phyloP scores from a whole-genome alignment of 2,797 vertebrate species.

The Girardinus metallicus region DNA sequence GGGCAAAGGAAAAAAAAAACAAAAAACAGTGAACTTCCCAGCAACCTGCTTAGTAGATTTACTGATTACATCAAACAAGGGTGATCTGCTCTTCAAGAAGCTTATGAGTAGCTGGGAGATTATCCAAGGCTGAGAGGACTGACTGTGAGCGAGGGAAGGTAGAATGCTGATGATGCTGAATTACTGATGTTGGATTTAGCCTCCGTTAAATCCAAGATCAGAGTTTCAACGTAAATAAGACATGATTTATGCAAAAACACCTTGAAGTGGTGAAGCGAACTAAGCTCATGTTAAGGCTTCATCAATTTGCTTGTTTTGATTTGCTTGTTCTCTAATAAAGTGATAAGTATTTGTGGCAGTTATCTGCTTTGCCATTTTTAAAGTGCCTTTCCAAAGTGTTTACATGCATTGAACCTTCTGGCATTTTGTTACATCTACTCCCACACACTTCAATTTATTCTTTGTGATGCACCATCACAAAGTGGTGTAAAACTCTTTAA shows the following conservation, averaged over 20 bases:
- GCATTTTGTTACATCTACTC: not conserved
- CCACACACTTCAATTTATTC: not conserved
- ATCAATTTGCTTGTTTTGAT: not conserved
- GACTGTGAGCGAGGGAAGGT: constrained; percentile 5
- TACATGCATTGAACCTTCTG: not conserved
- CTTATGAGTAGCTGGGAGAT: constrained; percentile 59
- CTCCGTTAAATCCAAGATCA: not conserved
- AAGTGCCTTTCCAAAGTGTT: not conserved
- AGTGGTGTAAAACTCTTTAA: not conserved
- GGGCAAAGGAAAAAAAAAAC: constrained; percentile 35
- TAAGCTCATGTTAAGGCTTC: not conserved
- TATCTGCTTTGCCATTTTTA: not conserved
- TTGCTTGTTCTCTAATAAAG: not conserved
- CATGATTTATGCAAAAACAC: not conserved
- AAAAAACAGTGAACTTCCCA: constrained; percentile 25
- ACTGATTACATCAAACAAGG: constrained; percentile 57
- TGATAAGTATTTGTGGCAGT: not conserved
- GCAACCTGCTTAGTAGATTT: constrained; percentile 73
- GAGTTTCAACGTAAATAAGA: not conserved
- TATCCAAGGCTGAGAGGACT: constrained; percentile 41
- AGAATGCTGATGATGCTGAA: constrained; percentile 24
- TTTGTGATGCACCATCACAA: not conserved
- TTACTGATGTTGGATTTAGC: constrained; percentile 3
- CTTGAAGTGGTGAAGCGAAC: not conserved
- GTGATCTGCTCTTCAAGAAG: constrained; percentile 63